Percentiles rank a stretch among this genome's conserved stretches.
Evolutionary conservation across 1,140 invertebrate species (phyloP).

Genomic region (Pseudachorutes palmiensis): DNA sequence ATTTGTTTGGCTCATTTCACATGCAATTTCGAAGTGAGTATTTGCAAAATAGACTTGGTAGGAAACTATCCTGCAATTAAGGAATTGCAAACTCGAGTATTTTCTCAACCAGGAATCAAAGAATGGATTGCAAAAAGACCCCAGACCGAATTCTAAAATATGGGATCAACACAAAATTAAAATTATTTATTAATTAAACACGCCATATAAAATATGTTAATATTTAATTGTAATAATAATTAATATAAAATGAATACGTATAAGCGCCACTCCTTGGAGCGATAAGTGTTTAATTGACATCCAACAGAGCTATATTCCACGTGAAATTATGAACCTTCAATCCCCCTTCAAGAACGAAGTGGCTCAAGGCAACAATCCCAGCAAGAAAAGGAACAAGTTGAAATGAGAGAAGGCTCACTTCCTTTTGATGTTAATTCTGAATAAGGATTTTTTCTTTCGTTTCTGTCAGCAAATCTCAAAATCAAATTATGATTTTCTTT

Average conservation of each 20-base stretch:
- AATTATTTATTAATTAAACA: background rate
- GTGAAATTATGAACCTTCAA: background rate
- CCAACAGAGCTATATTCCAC: background rate
- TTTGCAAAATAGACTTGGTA: background rate
- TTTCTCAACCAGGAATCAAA: conserved; percentile 15
- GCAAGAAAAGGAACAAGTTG: conserved; percentile 3
- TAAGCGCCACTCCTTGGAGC: background rate
- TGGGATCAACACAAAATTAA: background rate
- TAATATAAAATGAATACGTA: background rate
- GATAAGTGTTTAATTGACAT: background rate
- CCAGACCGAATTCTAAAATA: conserved; percentile 13
- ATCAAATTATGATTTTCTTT: conserved; percentile 3
- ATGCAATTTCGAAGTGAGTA: background rate
- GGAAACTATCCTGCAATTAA: conserved; percentile 8
- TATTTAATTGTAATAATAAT: background rate
- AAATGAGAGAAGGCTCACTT: background rate
- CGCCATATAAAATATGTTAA: background rate
- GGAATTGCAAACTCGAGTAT: background rate
- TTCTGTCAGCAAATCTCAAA: conserved; percentile 3
- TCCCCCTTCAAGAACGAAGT: background rate
- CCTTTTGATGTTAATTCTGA: conserved; percentile 7
- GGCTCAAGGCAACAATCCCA: background rate
- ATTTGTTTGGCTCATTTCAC: conserved; percentile 4
- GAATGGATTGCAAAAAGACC: conserved; percentile 26
- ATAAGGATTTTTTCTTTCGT: background rate